Conservation (phyloP, 2,888 invertebrate genomes). For the Ochropleura plecta region DNA sequence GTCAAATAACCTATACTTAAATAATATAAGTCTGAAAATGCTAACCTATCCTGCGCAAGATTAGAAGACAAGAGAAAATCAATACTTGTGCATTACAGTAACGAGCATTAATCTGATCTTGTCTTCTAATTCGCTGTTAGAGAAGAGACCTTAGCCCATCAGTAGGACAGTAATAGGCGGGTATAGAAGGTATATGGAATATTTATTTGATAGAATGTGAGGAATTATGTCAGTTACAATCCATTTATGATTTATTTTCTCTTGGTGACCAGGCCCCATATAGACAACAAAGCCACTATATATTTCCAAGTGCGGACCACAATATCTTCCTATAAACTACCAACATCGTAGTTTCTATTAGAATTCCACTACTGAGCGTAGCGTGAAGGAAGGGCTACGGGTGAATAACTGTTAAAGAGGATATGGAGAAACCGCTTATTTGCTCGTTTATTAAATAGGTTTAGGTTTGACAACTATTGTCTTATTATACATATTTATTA, state of each 20-base stretch:
- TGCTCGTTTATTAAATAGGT: neutral
- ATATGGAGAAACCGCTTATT: neutral
- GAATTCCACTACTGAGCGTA: slow-evolving; percentile 1
- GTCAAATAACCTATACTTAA: no score
- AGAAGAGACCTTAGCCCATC: no score
- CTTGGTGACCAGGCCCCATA: neutral
- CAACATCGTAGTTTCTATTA: slow-evolving; percentile 24
- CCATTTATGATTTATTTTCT: neutral
- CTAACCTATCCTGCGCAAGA: no score
- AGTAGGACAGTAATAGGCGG: no score
- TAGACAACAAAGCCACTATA: neutral
- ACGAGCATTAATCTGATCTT: no score
- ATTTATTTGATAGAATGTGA: neutral
- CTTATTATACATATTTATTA: neutral
- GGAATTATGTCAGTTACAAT: neutral
- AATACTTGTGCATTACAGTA: no score
- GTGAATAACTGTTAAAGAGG: slow-evolving; percentile 8
- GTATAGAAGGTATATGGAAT: no score
- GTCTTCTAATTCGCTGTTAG: no score
- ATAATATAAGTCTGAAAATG: no score
- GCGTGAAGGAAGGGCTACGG: neutral
- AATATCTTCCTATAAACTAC: slow-evolving; percentile 3
- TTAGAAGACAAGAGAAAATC: no score
- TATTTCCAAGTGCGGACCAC: neutral
- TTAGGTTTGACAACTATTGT: neutral